Base-by-base conservation (phyloP, 2,113 vertebrate genomes). In the Coracopsis vasa region DNA sequence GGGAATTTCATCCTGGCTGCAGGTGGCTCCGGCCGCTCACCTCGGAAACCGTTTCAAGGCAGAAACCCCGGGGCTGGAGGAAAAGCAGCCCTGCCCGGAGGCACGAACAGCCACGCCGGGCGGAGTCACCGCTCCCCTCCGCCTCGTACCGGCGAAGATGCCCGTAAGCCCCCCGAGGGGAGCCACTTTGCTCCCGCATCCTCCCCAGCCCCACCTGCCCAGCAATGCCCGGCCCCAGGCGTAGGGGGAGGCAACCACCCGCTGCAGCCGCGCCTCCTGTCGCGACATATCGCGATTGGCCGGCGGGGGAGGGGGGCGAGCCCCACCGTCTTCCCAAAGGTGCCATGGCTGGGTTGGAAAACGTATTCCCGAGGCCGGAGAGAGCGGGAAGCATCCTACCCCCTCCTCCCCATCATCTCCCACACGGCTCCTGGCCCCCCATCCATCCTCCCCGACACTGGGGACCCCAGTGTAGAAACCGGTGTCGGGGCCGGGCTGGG, bases 21-120 rank as follows among this genome's bases (percentile, higher is more conserved):
- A 96, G 95, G 94, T 93, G 93, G 85, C 89, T 88, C 79, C 45
- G 45, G 86, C 72, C 94, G 13, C 93, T 90, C 92, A 65, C 91
- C 92, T 93, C 81, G 90, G 84, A 73, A 83, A 91, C 35, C 80
- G 39, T 77, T 93, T 75, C 85, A 21, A 27, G 94, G 81, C 74
- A 65, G 48, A 39, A 80, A 78, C 16, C 51, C 64, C 19, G 23
- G 48, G 70, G 69, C 50, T 27, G 50, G 69, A 19, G 28, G 44
- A 11, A 2, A 31, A 35, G 65, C 91, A 81, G 81, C 83, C 62
- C 89, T 35, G 86, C 73, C 82, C 1, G 61, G 33, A 9, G 74
- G 27, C 45, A 81, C 74, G 13, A 19, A 54, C 82, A 42, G 44
- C 82, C 70, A 37, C 74, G 53, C 86, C 82, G 53, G 89, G 91